Percentiles rank a stretch among this genome's conserved stretches.
Evolutionary conservation across 2,797 vertebrate genomes (phyloP).

Genomic region (Tragelaphus eurycerus): DNA sequence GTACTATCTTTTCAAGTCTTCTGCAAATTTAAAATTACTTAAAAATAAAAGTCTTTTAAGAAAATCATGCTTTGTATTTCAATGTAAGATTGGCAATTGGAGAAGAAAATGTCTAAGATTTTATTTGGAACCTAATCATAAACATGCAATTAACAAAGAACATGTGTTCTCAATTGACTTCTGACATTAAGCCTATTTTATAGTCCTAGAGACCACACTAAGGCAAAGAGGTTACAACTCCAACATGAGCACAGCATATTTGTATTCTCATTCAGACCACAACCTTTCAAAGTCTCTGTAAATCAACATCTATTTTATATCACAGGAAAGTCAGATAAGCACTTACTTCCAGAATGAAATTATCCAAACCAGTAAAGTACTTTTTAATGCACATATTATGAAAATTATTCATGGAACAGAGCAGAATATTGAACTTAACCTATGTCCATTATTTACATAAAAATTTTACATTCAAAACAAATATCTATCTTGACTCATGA

Average conservation of each 20-base stretch:
- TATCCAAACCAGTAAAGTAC: constrained; percentile 21
- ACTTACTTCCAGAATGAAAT: constrained; percentile 49
- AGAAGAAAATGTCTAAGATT: constrained; percentile 33
- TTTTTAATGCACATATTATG: not conserved
- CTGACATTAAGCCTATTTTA: constrained; percentile 39
- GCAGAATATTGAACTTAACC: not conserved
- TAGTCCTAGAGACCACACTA: constrained; percentile 40
- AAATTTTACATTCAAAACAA: not conserved
- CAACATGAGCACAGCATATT: not conserved
- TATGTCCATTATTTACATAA: not conserved
- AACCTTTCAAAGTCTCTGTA: constrained; percentile 19
- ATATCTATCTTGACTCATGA: not conserved
- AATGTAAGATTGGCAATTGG: constrained; percentile 9
- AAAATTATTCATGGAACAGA: constrained; percentile 30
- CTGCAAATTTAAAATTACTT: constrained; percentile 40
- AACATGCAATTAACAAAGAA: constrained; percentile 25
- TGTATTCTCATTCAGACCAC: constrained; percentile 6
- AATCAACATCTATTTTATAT: constrained; percentile 35
- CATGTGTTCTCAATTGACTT: constrained; percentile 54
- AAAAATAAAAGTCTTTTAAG: not conserved
- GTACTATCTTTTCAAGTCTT: not conserved
- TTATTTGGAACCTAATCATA: constrained; percentile 44
- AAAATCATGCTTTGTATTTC: constrained; percentile 31
- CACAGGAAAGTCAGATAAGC: constrained; percentile 22
- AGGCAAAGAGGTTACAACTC: constrained; percentile 19